Evolutionary conservation across 2,113 vertebrate genomes (phyloP).

Genomic region (Pedionomus torquatus): DNA sequence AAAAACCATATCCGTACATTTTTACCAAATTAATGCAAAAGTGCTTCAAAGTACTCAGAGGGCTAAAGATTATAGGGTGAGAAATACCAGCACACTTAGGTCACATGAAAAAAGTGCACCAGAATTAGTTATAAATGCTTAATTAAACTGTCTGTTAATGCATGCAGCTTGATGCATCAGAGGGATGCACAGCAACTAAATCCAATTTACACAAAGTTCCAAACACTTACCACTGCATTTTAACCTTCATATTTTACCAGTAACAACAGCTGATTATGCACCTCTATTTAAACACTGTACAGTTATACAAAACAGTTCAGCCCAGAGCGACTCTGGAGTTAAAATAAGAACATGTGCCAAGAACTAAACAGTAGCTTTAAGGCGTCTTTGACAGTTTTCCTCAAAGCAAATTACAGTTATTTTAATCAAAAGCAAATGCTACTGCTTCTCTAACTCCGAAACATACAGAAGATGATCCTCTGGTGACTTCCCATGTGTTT

Average conservation of each 20-base stretch:
- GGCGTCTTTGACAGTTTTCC: constrained; percentile 88
- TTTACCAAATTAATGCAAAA: constrained; percentile 87
- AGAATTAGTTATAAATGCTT: constrained; percentile 90
- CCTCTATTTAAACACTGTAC: constrained; percentile 89
- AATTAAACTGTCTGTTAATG: constrained; percentile 93
- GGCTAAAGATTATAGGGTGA: constrained; percentile 93
- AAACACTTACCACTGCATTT: constrained; percentile 94
- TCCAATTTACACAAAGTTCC: constrained; percentile 93
- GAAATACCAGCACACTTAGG: constrained; percentile 85
- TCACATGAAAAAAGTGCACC: constrained; percentile 88
- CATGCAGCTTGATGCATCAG: constrained; percentile 95
- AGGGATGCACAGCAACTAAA: constrained; percentile 88
- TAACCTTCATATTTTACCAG: constrained; percentile 92
- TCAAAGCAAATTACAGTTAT: constrained; percentile 77
- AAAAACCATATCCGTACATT: constrained; percentile 69
- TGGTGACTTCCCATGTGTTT: constrained; percentile 97
- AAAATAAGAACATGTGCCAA: constrained; percentile 92
- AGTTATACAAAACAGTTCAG: constrained; percentile 85
- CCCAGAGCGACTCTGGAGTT: constrained; percentile 81
- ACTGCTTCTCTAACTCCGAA: constrained; percentile 95
- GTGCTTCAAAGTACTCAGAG: constrained; percentile 97
- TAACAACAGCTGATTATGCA: constrained; percentile 87
- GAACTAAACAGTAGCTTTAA: constrained; percentile 91
- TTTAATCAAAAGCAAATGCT: constrained; percentile 78
- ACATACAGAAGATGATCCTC: constrained; percentile 99